A percentile compares a stretch with the other conserved stretches of the same genome.
phyloP scores from a whole-genome alignment of 30 jellyfish, hydroid and myxozoan species.

The Hydractinia symbiolongicarpus region DNA sequence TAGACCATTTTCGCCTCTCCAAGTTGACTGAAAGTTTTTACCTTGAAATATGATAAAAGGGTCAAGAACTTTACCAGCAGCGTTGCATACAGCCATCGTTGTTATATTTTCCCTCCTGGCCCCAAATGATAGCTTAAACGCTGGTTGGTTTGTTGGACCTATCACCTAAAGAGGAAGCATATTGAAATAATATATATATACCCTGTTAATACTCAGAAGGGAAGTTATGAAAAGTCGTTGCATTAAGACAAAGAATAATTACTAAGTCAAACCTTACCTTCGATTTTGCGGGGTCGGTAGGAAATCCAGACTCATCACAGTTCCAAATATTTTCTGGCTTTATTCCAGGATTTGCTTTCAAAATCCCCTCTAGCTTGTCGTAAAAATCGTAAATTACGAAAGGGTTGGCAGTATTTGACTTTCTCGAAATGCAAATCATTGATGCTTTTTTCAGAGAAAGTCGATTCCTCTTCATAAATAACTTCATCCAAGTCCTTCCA shows the following conservation, averaged over 20 bases:
- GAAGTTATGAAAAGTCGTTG: no score
- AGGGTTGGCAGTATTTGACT: slow-evolving; percentile 26
- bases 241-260: no score
- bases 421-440: slow-evolving; percentile 22
- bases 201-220: no score
- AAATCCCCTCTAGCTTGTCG: slow-evolving; percentile 7
- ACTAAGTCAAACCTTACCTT: background rate
- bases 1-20: slow-evolving; percentile 29
- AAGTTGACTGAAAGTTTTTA: slow-evolving; percentile 30
- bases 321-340: slow-evolving; percentile 19
- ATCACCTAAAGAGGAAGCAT: background rate
- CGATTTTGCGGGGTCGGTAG: slow-evolving; percentile 7
- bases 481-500: slow-evolving; percentile 6
- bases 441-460: slow-evolving; percentile 16
- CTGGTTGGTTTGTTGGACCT: slow-evolving; percentile 25
- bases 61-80: slow-evolving; percentile 48
- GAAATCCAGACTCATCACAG: slow-evolving; percentile 36
- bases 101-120: slow-evolving; percentile 26
- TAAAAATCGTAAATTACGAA: slow-evolving; percentile 13
- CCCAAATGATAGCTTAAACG: slow-evolving; percentile 31
- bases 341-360: slow-evolving; percentile 9
- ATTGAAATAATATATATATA: no score
- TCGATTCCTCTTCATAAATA: background rate
- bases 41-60: slow-evolving; percentile 24
- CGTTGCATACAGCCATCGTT: slow-evolving; percentile 41